Conservation (phyloP, 2,888 invertebrate genomes). For the Dorcus parallelipipedus region DNA sequence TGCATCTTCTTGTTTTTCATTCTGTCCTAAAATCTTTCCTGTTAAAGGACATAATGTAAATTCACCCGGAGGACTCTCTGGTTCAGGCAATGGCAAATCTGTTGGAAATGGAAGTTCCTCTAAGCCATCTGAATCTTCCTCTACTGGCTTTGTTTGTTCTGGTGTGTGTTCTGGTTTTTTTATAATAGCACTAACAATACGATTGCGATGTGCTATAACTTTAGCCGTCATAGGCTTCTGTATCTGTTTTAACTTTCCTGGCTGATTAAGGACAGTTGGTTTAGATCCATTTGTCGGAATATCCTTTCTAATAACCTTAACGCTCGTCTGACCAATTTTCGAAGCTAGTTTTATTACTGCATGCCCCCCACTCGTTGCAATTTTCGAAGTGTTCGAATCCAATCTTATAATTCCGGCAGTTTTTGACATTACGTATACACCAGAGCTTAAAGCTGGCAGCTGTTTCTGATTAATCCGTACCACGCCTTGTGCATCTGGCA, state of each 20-base stretch:
- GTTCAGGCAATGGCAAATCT: slow-evolving; percentile 54
- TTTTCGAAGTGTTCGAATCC: slow-evolving; percentile 53
- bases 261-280: slow-evolving; percentile 14
- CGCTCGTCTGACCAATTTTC: slow-evolving; percentile 51
- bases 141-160: slow-evolving; percentile 22
- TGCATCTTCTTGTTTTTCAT: background rate
- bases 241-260: slow-evolving; percentile 12
- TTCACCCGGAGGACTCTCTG: slow-evolving; percentile 64
- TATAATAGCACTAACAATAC: slow-evolving; percentile 19
- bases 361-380: slow-evolving; percentile 44
- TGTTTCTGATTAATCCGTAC: slow-evolving; percentile 73
- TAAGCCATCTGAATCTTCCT: slow-evolving; percentile 54
- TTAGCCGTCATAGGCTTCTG: slow-evolving; percentile 14
- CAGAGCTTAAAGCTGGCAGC: slow-evolving; percentile 60
- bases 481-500: slow-evolving; percentile 63
- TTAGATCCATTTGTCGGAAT: slow-evolving; percentile 25
- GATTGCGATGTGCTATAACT: slow-evolving; percentile 10
- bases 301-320: slow-evolving; percentile 48
- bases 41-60: slow-evolving; percentile 70
- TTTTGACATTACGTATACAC: slow-evolving; percentile 74
- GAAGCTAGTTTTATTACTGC: slow-evolving; percentile 50
- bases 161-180: slow-evolving; percentile 21
- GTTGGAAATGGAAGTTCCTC: slow-evolving; percentile 64
- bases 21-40: slow-evolving; percentile 47
- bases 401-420: slow-evolving; percentile 72